A percentile compares a stretch with the other conserved stretches of the same genome.
These are phyloP conservation scores for Dicaeum eximium DNA, from an alignment of 2,113 vertebrate species.

Conservation along the genomic window DNA sequence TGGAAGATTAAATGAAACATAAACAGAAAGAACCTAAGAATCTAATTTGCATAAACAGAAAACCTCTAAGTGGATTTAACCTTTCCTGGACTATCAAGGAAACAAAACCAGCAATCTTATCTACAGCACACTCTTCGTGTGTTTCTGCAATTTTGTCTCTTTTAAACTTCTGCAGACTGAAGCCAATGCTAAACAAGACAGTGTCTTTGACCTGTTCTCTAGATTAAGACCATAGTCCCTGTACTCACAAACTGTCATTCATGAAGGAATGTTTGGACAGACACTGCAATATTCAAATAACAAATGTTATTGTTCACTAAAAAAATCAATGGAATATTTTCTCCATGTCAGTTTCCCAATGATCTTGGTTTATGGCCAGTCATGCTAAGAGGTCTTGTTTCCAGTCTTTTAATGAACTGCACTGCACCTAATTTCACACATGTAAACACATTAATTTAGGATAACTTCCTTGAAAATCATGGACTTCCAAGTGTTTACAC, in stretches of 20 bases:
- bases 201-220: neutral
- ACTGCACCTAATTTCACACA: neutral
- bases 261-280: neutral
- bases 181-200: neutral
- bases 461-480: neutral
- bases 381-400: neutral
- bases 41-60: neutral
- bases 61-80: neutral
- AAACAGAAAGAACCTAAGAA: neutral
- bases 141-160: neutral
- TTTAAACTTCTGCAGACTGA: neutral
- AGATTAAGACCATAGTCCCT: neutral
- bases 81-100: neutral
- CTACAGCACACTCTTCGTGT: rapidly evolving
- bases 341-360: neutral
- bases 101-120: neutral
- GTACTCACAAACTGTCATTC: neutral
- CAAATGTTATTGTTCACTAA: neutral
- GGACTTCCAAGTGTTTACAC: neutral
- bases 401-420: neutral
- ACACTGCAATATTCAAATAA: neutral
- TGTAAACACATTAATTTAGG: neutral
- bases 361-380: neutral
- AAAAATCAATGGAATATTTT: neutral
- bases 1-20: neutral